Evolutionary conservation across 2,888 invertebrate species (phyloP).

Genomic region (Cantharis rustica): DNA sequence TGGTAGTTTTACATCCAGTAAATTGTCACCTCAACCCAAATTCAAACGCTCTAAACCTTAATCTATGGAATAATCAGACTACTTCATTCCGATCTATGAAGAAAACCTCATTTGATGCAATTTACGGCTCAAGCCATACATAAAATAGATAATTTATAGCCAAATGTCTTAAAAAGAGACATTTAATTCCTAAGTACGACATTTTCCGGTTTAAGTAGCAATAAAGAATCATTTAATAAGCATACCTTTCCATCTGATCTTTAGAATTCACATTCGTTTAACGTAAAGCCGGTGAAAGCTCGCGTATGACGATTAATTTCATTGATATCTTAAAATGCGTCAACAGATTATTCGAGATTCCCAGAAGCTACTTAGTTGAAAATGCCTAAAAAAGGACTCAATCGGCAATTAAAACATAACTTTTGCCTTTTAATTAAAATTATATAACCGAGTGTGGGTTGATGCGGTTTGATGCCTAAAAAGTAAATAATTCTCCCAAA

Average conservation of each 20-base stretch:
- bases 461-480: not conserved
- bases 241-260: slow-evolving; percentile 19
- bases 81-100: not conserved
- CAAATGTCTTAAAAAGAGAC: slow-evolving; percentile 4
- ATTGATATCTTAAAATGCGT: not conserved
- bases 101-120: not conserved
- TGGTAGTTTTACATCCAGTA: not conserved
- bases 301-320: slow-evolving; percentile 5
- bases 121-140: not conserved
- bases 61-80: not conserved
- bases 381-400: not conserved
- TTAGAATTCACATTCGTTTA: not conserved
- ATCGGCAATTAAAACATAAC: not conserved
- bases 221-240: slow-evolving; percentile 27
- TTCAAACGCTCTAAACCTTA: not conserved
- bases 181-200: slow-evolving; percentile 24
- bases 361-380: not conserved
- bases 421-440: not conserved
- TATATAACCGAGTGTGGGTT: not conserved
- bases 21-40: not conserved
- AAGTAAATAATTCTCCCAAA: not conserved
- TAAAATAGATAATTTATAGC: slow-evolving; percentile 8
- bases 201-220: slow-evolving; percentile 17
- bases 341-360: not conserved
- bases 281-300: not conserved